These are phyloP conservation scores for Oncorhynchus mykiss DNA, from an alignment of 2,113 vertebrate genomes.

Conservation along the genomic window DNA sequence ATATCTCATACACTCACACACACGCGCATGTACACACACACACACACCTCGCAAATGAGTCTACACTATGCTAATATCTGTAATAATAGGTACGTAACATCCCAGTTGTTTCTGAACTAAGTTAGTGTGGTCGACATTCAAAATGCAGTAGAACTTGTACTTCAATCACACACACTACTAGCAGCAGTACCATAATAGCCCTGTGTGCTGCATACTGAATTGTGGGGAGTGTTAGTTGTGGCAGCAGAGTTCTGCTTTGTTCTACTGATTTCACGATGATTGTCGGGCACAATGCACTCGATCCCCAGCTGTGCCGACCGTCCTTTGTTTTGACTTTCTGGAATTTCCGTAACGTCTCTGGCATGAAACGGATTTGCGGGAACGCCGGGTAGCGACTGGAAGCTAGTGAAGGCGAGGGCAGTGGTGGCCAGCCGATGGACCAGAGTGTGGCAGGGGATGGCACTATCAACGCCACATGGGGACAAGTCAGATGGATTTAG, in stretches of 20 bases:
- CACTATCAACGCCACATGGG: too few relatives aligned
- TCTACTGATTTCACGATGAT: slow-evolving; percentile 58
- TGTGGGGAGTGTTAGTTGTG: too few relatives aligned
- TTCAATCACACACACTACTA: background rate
- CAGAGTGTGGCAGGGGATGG: slow-evolving; percentile 24
- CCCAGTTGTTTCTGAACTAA: background rate
- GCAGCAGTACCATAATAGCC: too few relatives aligned
- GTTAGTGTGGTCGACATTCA: slow-evolving; percentile 8
- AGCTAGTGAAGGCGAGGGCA: too few relatives aligned
- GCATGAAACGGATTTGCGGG: slow-evolving; percentile 62
- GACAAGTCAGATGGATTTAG: slow-evolving; percentile 47
- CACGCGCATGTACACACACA: background rate
- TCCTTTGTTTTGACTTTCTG: slow-evolving; percentile 59
- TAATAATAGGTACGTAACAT: background rate
- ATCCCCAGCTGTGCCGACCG: slow-evolving; percentile 53
- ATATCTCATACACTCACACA: too few relatives aligned
- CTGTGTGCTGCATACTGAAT: too few relatives aligned
- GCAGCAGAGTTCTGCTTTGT: slow-evolving; percentile 44
- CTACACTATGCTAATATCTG: background rate
- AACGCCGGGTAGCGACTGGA: slow-evolving; percentile 20
- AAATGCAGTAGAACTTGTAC: background rate
- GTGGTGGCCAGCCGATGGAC: slow-evolving; percentile 32
- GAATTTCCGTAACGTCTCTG: slow-evolving; percentile 22
- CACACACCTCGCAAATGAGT: slow-evolving; percentile 29
- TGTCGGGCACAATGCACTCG: slow-evolving; percentile 45